Evolutionary conservation across 1,140 invertebrate genomes (phyloP).

Genomic region (Drosophila willistoni): DNA sequence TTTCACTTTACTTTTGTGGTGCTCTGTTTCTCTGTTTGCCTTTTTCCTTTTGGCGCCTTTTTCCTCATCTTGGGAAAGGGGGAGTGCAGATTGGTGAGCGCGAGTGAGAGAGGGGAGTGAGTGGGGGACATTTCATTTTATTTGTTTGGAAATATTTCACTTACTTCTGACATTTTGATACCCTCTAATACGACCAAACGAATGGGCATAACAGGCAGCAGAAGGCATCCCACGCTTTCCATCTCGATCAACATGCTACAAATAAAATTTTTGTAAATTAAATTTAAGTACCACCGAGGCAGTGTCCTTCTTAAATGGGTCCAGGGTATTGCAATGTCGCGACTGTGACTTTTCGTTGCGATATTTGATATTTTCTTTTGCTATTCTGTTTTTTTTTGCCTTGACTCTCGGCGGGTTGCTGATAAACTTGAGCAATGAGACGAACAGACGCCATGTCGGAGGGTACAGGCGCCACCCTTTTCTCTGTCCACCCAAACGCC

Average conservation of each 20-base stretch:
- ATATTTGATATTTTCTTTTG: too few species aligned
- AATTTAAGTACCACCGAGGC: too few species aligned
- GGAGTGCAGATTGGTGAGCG: not conserved
- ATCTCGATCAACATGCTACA: too few species aligned
- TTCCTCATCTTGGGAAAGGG: conserved; percentile 21
- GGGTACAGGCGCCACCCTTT: conserved; percentile 10
- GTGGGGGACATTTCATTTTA: conserved; percentile 66
- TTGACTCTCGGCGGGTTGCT: conserved; percentile 27
- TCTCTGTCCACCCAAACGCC: not conserved
- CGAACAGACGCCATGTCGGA: conserved; percentile 32
- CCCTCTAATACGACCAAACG: not conserved
- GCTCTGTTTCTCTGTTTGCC: conserved; percentile 41
- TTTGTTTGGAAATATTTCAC: conserved; percentile 80
- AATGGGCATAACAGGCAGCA: too few species aligned
- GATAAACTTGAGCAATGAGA: conserved; percentile 60
- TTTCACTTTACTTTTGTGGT: conserved; percentile 60
- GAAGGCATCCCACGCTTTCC: too few species aligned
- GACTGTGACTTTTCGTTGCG: too few species aligned
- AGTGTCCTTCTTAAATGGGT: too few species aligned
- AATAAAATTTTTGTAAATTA: too few species aligned
- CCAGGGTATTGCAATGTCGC: too few species aligned
- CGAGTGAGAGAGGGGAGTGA: not conserved
- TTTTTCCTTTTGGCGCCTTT: conserved; percentile 45
- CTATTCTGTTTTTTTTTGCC: conserved; percentile 10
- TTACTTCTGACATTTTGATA: conserved; percentile 68